Evolutionary conservation across 1,140 invertebrate genomes (phyloP).

Genomic region (Ostrea edulis): DNA sequence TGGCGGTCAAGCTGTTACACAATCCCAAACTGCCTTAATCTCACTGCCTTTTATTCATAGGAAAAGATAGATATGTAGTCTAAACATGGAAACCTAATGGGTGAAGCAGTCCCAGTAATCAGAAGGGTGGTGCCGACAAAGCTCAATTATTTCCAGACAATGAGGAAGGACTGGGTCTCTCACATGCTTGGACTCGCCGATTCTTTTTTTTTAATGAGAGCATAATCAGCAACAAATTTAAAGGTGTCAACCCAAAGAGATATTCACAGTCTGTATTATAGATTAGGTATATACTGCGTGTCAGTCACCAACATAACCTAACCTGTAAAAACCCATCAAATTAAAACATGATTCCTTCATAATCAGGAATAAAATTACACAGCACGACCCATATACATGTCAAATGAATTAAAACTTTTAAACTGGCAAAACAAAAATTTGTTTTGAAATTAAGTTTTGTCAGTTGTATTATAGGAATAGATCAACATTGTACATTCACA

Average conservation of each 20-base stretch:
- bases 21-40: background rate
- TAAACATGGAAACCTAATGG: background rate
- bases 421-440: too few species aligned
- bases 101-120: background rate
- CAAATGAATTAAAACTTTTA: too few species aligned
- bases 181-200: background rate
- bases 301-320: too few species aligned
- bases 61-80: slow-evolving; percentile 24
- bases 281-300: background rate
- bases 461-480: too few species aligned
- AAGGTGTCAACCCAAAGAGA: slow-evolving; percentile 12
- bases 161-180: background rate
- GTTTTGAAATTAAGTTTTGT: too few species aligned
- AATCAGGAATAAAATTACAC: too few species aligned
- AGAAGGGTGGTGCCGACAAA: background rate
- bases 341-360: too few species aligned
- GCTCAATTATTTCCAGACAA: background rate
- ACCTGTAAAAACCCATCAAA: too few species aligned
- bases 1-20: background rate
- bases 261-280: background rate
- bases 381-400: too few species aligned
- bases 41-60: background rate
- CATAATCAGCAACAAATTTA: background rate
- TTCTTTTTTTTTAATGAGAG: background rate
- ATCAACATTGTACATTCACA: too few species aligned